Conservation (phyloP, 2,888 invertebrate species). For the Drosophila neotestacea region DNA sequence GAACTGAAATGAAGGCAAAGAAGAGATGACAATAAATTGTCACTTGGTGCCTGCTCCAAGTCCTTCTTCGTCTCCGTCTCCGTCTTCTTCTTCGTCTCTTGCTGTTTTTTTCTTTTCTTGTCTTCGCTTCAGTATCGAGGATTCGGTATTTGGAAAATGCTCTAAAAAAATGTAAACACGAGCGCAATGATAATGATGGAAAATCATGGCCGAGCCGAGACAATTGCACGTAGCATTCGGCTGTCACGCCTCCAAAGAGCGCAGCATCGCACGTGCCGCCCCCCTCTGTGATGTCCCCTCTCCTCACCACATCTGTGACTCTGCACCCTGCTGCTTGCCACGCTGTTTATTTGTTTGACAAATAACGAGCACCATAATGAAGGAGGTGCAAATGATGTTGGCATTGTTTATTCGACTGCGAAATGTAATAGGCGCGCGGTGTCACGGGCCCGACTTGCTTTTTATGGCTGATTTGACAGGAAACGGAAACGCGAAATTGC, state of each 20-base stretch:
- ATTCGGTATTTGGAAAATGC: conserved; percentile 36
- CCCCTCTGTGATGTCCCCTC: background rate
- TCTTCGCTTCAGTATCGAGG: conserved; percentile 25
- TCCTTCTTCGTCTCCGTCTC: conserved; percentile 11
- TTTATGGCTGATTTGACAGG: conserved; percentile 81
- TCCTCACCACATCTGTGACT: background rate
- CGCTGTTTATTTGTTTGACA: conserved; percentile 80
- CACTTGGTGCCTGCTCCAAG: conserved; percentile 50
- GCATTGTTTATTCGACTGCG: conserved; percentile 82
- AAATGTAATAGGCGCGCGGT: conserved; percentile 80
- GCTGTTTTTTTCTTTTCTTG: background rate
- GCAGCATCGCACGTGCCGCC: conserved; percentile 15
- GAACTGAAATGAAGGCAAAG: conserved; percentile 52
- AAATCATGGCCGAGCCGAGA: conserved; percentile 69
- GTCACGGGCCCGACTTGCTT: conserved; percentile 68
- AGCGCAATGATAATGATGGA: conserved; percentile 77
- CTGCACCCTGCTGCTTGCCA: conserved; percentile 20
- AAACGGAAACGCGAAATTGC: conserved; percentile 81
- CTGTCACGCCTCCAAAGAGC: conserved; percentile 44
- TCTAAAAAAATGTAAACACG: conserved; percentile 76
- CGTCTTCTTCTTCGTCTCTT: background rate
- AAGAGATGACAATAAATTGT: conserved; percentile 80
- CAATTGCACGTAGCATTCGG: conserved; percentile 72
- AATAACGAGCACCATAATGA: conserved; percentile 81
- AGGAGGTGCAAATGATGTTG: conserved; percentile 82